Conservation (phyloP, 2,888 invertebrate genomes). For the Antheraea yamamai region DNA sequence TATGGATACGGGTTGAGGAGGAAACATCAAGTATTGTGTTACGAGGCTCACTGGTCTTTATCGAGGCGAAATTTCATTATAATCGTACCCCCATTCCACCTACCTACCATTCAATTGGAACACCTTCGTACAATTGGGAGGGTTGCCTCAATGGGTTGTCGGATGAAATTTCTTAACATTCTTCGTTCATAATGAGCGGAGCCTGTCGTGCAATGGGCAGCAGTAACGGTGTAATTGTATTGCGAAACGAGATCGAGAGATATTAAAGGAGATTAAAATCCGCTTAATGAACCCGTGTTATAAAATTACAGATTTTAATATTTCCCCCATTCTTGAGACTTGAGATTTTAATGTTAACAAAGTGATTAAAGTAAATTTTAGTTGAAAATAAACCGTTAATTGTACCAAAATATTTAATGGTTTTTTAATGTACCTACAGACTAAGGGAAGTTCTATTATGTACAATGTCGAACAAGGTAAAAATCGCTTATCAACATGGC, state of each 20-base stretch:
- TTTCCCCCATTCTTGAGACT: constrained; percentile 49
- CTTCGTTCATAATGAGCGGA: constrained; percentile 76
- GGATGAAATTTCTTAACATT: constrained; percentile 82
- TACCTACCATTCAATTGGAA: constrained; percentile 77
- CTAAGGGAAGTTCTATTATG: background rate
- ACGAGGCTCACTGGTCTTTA: constrained; percentile 77
- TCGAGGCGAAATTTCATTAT: constrained; percentile 80
- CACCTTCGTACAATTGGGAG: constrained; percentile 80
- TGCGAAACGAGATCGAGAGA: constrained; percentile 74
- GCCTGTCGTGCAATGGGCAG: constrained; percentile 76
- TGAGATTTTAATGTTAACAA: constrained; percentile 22
- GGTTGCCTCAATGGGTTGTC: constrained; percentile 79
- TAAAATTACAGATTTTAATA: constrained; percentile 56
- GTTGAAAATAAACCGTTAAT: constrained; percentile 23
- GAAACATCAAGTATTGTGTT: constrained; percentile 81
- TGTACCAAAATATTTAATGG: background rate
- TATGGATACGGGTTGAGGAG: constrained; percentile 78
- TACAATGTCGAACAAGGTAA: constrained; percentile 33
- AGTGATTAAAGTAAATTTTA: constrained; percentile 11
- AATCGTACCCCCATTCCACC: constrained; percentile 73
- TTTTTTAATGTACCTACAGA: constrained; percentile 6
- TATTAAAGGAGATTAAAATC: constrained; percentile 75
- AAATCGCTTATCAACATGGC: constrained; percentile 43
- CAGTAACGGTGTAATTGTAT: constrained; percentile 79
- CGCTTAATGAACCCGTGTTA: constrained; percentile 66